phyloP scores from a whole-genome alignment of 2,888 invertebrate species.

The Papilio protenor region DNA sequence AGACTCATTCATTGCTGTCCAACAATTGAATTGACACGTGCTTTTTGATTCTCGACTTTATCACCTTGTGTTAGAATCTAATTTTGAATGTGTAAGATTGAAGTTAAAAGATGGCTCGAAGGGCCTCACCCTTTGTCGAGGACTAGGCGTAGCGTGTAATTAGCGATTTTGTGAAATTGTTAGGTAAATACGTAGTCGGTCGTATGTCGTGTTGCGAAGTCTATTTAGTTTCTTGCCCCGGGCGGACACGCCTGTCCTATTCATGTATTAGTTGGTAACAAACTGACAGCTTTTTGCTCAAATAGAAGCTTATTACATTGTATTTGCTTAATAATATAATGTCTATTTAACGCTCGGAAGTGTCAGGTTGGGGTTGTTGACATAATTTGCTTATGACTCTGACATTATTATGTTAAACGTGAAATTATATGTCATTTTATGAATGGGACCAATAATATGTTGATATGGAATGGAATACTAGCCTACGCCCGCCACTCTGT shows the following conservation, averaged over 20 bases:
- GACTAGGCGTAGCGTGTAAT: slow-evolving; percentile 78
- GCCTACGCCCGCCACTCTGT: too few species aligned
- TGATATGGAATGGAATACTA: too few species aligned
- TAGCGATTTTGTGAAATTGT: slow-evolving; percentile 81
- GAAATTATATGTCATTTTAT: neutral
- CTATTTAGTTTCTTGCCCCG: slow-evolving; percentile 55
- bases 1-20: slow-evolving; percentile 69
- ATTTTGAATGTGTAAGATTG: slow-evolving; percentile 48
- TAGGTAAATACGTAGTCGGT: slow-evolving; percentile 73
- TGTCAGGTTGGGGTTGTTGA: slow-evolving; percentile 18
- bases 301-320: slow-evolving; percentile 28
- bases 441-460: neutral
- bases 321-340: slow-evolving; percentile 29
- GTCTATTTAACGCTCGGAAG: slow-evolving; percentile 19
- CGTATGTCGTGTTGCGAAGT: slow-evolving; percentile 56
- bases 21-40: slow-evolving; percentile 51
- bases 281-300: slow-evolving; percentile 32
- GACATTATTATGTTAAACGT: neutral
- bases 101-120: slow-evolving; percentile 54
- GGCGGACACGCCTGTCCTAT: slow-evolving; percentile 44
- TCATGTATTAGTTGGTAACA: slow-evolving; percentile 31
- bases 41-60: slow-evolving; percentile 50
- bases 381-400: neutral
- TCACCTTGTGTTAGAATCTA: slow-evolving; percentile 48
- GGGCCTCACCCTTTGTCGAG: slow-evolving; percentile 71